These are phyloP conservation scores for Hystrix cristata DNA, from an alignment of 2,113 vertebrate genomes.

Conservation along the genomic window DNA sequence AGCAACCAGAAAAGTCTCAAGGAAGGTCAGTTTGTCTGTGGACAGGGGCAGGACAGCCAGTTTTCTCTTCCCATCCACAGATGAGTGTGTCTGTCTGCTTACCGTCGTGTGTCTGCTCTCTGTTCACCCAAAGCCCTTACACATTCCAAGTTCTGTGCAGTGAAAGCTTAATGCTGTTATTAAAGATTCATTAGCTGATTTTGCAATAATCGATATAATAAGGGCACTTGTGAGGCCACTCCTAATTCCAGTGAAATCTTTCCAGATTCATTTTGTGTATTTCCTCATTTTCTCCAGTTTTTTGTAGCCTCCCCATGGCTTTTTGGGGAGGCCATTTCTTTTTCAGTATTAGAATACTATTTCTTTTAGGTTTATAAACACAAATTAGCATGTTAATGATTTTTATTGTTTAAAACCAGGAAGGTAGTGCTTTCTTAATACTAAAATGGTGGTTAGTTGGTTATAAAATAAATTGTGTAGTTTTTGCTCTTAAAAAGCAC, in stretches of 20 bases:
- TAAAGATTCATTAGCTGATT: background rate
- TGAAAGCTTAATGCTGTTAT: slow-evolving; percentile 3
- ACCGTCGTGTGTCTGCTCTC: background rate
- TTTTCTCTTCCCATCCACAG: background rate
- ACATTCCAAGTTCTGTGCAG: background rate
- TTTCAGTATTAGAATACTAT: slow-evolving; percentile 50
- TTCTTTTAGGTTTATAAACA: slow-evolving; percentile 54
- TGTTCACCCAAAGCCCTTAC: background rate
- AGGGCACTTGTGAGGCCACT: background rate
- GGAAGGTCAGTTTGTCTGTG: slow-evolving; percentile 90
- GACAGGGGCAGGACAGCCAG: slow-evolving; percentile 33
- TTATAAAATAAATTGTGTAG: background rate
- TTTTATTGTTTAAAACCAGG: slow-evolving; percentile 57
- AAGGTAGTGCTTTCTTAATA: slow-evolving; percentile 34
- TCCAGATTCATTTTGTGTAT: slow-evolving; percentile 47
- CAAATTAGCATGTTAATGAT: background rate
- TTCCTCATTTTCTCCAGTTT: slow-evolving; percentile 38
- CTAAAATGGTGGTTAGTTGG: slow-evolving; percentile 44
- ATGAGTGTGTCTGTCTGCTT: background rate
- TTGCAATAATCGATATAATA: background rate
- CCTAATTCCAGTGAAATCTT: slow-evolving; percentile 32
- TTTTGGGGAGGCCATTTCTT: slow-evolving; percentile 71
- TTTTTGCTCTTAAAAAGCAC: slow-evolving; percentile 25
- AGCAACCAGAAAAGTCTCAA: slow-evolving; percentile 91
- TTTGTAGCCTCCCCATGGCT: background rate